These are phyloP conservation scores for Deilephila elpenor DNA, from an alignment of 2,888 invertebrate genomes.

Conservation along the genomic window DNA sequence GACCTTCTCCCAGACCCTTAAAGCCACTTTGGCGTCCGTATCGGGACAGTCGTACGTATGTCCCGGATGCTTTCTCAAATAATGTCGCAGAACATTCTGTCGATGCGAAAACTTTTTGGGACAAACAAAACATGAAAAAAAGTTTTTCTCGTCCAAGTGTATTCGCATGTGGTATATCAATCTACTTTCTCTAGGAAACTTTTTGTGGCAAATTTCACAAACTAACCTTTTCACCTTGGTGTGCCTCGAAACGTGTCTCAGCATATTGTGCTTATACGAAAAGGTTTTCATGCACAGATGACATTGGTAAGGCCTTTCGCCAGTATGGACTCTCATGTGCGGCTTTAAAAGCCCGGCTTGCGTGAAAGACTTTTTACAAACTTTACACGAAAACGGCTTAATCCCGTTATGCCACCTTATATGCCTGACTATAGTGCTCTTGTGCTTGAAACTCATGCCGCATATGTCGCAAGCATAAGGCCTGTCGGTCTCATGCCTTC, in stretches of 20 bases:
- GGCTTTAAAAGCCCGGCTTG: constrained; percentile 61
- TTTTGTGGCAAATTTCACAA: constrained; percentile 65
- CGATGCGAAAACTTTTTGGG: constrained; percentile 67
- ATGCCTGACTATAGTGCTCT: constrained; percentile 62
- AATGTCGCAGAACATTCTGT: constrained; percentile 68
- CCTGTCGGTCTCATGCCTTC: constrained; percentile 40
- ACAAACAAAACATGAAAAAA: constrained; percentile 63
- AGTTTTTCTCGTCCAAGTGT: constrained; percentile 60
- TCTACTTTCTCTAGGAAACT: constrained; percentile 66
- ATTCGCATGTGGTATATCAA: constrained; percentile 68
- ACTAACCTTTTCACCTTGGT: constrained; percentile 59
- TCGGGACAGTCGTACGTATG: constrained; percentile 53
- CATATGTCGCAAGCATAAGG: constrained; percentile 43
- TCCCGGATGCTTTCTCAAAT: constrained; percentile 65
- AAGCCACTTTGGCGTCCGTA: constrained; percentile 66
- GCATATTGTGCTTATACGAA: constrained; percentile 65
- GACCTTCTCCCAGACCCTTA: constrained; percentile 60
- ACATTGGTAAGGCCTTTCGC: constrained; percentile 43
- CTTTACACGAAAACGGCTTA: constrained; percentile 52
- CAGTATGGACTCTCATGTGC: constrained; percentile 55
- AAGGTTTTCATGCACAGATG: constrained; percentile 35
- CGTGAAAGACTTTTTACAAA: constrained; percentile 60
- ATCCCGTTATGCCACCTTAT: constrained; percentile 55
- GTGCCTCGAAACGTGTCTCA: constrained; percentile 60
- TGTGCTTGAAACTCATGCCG: constrained; percentile 58